A percentile compares a stretch with the other conserved stretches of the same genome.
Evolutionary conservation across 2,113 vertebrate genomes (phyloP).

Genomic region (Centropus unirufus): DNA sequence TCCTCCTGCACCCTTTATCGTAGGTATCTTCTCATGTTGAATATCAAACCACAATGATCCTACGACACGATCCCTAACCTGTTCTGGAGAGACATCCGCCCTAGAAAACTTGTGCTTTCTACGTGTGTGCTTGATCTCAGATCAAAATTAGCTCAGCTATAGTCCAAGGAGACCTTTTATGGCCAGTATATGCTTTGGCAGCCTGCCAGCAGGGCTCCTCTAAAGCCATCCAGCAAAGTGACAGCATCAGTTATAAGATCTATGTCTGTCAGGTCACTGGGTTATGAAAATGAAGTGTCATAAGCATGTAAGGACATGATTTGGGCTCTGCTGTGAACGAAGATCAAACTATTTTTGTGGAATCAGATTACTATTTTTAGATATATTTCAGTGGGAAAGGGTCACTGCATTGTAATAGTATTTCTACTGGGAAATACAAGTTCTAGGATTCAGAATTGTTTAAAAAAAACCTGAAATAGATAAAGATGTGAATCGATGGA

Average conservation of each 20-base stretch:
- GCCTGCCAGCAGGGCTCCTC: neutral
- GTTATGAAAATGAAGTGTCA: constrained; percentile 20
- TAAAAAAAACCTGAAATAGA: neutral
- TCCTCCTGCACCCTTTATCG: neutral
- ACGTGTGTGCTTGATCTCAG: neutral
- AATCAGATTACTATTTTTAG: neutral
- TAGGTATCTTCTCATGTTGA: neutral
- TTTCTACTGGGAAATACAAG: neutral
- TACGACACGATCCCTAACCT: neutral
- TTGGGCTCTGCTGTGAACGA: neutral
- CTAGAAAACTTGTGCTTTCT: neutral
- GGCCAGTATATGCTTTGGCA: neutral
- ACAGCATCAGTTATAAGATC: constrained; percentile 14
- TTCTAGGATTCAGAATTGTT: neutral
- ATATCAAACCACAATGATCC: neutral
- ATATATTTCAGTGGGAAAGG: neutral
- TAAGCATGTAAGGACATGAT: neutral
- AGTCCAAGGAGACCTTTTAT: neutral
- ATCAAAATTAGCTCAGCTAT: neutral
- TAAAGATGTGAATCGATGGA: neutral
- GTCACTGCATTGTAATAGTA: neutral
- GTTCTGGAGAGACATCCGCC: neutral
- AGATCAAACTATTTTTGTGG: neutral
- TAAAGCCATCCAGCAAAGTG: neutral
- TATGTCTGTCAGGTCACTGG: constrained; percentile 16